Evolutionary conservation across 2,888 invertebrate species (phyloP).

Genomic region (Leptinotarsa tumamoca): DNA sequence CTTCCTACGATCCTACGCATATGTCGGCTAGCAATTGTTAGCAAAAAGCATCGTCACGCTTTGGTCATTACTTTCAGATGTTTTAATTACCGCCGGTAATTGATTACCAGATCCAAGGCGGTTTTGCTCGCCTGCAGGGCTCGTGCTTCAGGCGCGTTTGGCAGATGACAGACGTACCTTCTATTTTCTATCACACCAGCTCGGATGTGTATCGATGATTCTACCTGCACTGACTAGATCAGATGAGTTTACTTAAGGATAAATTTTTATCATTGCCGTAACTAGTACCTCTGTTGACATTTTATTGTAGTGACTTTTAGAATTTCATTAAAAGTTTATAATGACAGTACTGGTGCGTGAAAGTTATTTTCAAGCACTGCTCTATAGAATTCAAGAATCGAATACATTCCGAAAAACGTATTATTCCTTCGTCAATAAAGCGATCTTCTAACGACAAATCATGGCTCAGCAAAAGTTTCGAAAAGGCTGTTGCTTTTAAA

Average conservation of each 20-base stretch:
- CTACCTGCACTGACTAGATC: neutral
- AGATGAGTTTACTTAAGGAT: neutral
- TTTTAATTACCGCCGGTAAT: constrained; percentile 62
- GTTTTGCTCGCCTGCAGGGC: constrained; percentile 33
- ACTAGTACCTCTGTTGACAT: too few relatives aligned
- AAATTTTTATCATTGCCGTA: too few relatives aligned
- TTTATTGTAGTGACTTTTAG: too few relatives aligned
- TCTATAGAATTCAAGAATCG: too few relatives aligned
- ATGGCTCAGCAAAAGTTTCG: too few relatives aligned
- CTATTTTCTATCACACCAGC: neutral
- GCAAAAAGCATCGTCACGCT: constrained; percentile 61
- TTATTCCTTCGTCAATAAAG: too few relatives aligned
- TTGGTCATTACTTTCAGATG: constrained; percentile 62
- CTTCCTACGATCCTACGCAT: constrained; percentile 28
- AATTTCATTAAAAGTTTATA: too few relatives aligned
- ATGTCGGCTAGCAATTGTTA: constrained; percentile 50
- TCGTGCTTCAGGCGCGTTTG: constrained; percentile 26
- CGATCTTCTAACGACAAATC: too few relatives aligned
- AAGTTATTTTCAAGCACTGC: too few relatives aligned
- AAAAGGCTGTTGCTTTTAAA: too few relatives aligned
- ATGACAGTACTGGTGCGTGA: too few relatives aligned
- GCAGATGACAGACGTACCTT: constrained; percentile 41
- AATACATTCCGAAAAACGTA: too few relatives aligned
- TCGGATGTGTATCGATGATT: neutral
- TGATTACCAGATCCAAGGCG: constrained; percentile 54